These are phyloP conservation scores for Cyanistes caeruleus DNA, from an alignment of 2,113 vertebrate species.

Conservation along the genomic window DNA sequence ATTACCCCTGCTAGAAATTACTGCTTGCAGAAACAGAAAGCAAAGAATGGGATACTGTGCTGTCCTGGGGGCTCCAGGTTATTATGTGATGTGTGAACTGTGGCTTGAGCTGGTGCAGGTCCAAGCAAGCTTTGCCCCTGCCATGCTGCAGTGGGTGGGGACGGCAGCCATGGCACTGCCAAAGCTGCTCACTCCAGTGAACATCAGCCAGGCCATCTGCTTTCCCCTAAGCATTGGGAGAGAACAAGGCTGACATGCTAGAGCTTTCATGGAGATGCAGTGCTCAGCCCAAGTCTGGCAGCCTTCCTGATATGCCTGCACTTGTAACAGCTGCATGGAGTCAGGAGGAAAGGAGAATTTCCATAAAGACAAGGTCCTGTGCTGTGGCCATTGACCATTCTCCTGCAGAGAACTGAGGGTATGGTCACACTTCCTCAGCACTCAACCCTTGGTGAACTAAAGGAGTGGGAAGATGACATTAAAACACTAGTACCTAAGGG, in stretches of 20 bases:
- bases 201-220: background rate
- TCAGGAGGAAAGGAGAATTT: background rate
- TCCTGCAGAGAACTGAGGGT: background rate
- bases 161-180: background rate
- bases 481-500: background rate
- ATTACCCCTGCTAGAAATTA: background rate
- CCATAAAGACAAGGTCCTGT: background rate
- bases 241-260: background rate
- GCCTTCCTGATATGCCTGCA: background rate
- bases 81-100: background rate
- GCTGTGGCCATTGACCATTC: background rate
- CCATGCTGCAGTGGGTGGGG: accelerated
- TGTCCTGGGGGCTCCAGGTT: background rate
- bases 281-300: background rate
- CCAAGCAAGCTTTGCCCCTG: background rate
- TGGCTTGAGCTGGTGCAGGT: background rate
- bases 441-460: accelerated
- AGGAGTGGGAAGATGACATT: accelerated
- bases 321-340: background rate
- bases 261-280: background rate
- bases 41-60: background rate
- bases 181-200: background rate
- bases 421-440: background rate
- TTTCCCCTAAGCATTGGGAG: background rate
- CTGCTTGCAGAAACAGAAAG: background rate